A percentile compares a stretch with the other conserved stretches of the same genome.
These are phyloP conservation scores for Hofmannophila pseudospretella DNA, from an alignment of 2,888 invertebrate species.

Conservation along the genomic window DNA sequence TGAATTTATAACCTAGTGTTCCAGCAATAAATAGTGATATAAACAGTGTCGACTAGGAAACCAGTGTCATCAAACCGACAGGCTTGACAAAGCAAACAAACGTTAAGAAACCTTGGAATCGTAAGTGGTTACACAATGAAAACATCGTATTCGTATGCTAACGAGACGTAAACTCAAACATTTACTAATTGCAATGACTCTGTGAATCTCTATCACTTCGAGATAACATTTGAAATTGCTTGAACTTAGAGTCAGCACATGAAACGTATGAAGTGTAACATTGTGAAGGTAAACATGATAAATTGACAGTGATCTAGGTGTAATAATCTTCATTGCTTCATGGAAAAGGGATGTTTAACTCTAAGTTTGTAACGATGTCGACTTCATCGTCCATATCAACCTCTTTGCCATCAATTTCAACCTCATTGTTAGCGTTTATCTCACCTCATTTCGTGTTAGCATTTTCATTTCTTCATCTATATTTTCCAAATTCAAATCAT, in stretches of 20 bases:
- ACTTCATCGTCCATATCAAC: too few relatives aligned
- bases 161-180: background rate
- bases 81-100: constrained; percentile 5
- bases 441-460: too few relatives aligned
- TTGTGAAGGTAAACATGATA: constrained; percentile 2
- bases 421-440: too few relatives aligned
- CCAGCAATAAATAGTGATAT: too few relatives aligned
- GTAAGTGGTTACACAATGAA: constrained; percentile 7
- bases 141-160: constrained; percentile 1
- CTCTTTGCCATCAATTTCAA: too few relatives aligned
- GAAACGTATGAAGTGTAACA: background rate
- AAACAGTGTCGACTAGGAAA: background rate
- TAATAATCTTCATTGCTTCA: constrained; percentile 1
- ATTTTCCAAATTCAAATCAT: too few relatives aligned
- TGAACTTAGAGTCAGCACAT: background rate
- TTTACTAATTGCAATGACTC: background rate
- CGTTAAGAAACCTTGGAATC: constrained; percentile 11
- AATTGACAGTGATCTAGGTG: constrained; percentile 10
- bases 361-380: too few relatives aligned
- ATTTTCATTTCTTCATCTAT: too few relatives aligned
- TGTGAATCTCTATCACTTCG: constrained; percentile 4
- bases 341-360: constrained; percentile 1
- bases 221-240: constrained; percentile 3
- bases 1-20: too few relatives aligned
- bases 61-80: constrained; percentile 7